phyloP scores from a whole-genome alignment of 2,113 vertebrate species.

The Gymnobelideus leadbeateri region DNA sequence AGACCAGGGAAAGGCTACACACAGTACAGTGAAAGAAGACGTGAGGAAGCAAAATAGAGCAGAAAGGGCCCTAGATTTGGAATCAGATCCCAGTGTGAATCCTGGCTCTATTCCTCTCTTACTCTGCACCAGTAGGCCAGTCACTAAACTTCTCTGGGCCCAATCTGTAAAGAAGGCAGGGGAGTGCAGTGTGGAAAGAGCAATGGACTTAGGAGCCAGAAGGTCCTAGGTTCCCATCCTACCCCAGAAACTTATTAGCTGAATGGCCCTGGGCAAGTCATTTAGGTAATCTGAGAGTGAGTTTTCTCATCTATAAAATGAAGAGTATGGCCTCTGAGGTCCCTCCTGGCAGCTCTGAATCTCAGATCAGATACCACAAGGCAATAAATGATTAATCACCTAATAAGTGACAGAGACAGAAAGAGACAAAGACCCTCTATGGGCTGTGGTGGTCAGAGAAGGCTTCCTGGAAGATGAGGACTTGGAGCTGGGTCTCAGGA shows the following conservation, averaged over 20 bases:
- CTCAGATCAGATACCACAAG: constrained; percentile 49
- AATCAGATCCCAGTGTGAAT: not conserved
- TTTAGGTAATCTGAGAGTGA: not conserved
- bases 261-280: not conserved
- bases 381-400: not conserved
- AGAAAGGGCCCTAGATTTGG: not conserved
- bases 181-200: too few relatives aligned
- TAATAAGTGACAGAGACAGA: not conserved
- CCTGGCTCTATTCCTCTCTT: not conserved
- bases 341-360: not conserved
- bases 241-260: not conserved
- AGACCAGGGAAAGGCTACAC: not conserved
- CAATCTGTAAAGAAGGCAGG: not conserved
- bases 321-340: not conserved
- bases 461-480: not conserved
- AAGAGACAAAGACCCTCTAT: not conserved
- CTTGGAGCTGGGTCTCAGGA: not conserved
- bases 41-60: not conserved
- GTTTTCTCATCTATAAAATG: constrained; percentile 59
- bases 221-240: not conserved
- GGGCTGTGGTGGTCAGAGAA: constrained; percentile 11
- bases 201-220: not conserved
- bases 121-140: not conserved
- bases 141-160: not conserved
- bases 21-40: not conserved